Percentiles rank a stretch among this genome's conserved stretches.
These are phyloP conservation scores for Mixornis gularis DNA, from an alignment of 2,113 vertebrate genomes.

Conservation along the genomic window DNA sequence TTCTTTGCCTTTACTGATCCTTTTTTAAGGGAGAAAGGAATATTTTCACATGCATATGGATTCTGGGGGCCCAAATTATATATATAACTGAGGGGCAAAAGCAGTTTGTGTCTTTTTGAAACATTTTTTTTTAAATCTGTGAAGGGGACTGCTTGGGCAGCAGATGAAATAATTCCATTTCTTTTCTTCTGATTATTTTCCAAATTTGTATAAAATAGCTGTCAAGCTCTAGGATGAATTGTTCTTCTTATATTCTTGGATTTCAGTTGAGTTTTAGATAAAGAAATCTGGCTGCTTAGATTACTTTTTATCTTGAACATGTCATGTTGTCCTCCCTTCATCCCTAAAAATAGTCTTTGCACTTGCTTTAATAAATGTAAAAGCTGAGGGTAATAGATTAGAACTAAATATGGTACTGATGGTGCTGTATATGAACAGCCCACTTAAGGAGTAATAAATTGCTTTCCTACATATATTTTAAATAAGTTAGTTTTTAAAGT, in stretches of 20 bases:
- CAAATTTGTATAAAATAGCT: neutral
- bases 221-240: neutral
- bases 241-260: neutral
- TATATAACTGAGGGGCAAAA: neutral
- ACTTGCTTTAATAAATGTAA: slow-evolving; percentile 30
- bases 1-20: neutral
- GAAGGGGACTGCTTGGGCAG: neutral
- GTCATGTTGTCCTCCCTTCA: neutral
- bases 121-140: neutral
- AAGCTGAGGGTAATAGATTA: slow-evolving; percentile 14
- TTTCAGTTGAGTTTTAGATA: slow-evolving; percentile 13
- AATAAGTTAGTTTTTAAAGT: neutral
- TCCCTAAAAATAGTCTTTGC: slow-evolving; percentile 2
- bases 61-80: neutral
- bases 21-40: neutral
- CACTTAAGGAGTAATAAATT: neutral
- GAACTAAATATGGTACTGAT: slow-evolving; percentile 7
- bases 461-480: neutral
- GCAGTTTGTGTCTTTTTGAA: neutral
- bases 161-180: neutral
- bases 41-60: neutral
- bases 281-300: neutral
- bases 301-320: slow-evolving; percentile 23
- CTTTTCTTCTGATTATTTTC: slow-evolving; percentile 11
- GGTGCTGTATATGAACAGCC: neutral